Percentiles rank a stretch among this genome's conserved stretches.
These are phyloP conservation scores for Tapirus terrestris DNA, from an alignment of 2,113 vertebrate species.

Conservation along the genomic window DNA sequence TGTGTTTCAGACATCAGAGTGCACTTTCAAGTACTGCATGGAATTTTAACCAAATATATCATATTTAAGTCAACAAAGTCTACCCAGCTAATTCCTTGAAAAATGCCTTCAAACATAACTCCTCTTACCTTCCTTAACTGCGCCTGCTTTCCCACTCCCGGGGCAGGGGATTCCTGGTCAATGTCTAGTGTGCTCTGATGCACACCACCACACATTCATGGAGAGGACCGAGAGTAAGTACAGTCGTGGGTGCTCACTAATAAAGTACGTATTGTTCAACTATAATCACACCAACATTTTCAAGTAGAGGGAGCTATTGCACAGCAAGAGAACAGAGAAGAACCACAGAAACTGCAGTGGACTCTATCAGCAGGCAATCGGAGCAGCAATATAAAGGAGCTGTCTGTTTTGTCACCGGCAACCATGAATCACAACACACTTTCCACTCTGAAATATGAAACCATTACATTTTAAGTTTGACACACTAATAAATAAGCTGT, in stretches of 20 bases:
- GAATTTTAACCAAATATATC: not conserved
- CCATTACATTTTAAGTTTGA: conserved; percentile 54
- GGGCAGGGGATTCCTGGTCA: not conserved
- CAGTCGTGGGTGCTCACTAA: not conserved
- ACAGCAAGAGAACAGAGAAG: conserved; percentile 81
- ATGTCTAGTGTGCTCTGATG: not conserved
- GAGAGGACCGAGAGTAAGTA: not conserved
- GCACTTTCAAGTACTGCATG: not conserved
- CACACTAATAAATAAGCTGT: conserved; percentile 46
- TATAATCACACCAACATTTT: conserved; percentile 79
- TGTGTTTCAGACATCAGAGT: not conserved
- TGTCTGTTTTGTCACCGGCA: conserved; percentile 6
- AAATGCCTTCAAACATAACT: not conserved
- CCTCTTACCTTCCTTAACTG: not conserved
- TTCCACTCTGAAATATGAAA: conserved; percentile 65
- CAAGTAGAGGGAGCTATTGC: conserved; percentile 90
- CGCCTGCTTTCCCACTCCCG: not conserved
- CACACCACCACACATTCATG: not conserved
- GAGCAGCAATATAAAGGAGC: conserved; percentile 47
- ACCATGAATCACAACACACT: conserved; percentile 35
- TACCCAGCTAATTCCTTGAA: not conserved
- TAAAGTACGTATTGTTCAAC: not conserved
- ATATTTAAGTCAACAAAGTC: not conserved
- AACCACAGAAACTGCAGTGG: not conserved
- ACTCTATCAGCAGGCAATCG: conserved; percentile 39